Base-by-base conservation (phyloP, 2,113 vertebrate genomes). In the Hippocampus guttulatus region DNA sequence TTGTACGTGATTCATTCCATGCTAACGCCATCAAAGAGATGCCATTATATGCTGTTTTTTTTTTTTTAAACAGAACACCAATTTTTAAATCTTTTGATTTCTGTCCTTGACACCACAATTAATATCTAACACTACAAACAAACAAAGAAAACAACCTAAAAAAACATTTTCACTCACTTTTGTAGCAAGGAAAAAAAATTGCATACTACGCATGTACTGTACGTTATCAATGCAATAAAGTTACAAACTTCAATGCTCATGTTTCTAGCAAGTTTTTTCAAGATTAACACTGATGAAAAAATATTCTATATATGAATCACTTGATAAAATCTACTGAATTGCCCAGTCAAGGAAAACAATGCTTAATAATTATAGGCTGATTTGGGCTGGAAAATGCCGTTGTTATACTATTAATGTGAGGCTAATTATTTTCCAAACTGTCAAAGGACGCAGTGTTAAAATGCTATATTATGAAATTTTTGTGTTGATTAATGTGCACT, bases 51-150 rank as follows among this genome's bases (percentile, higher is more conserved):
- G 11, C 55, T 7, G 55, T 27, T 57, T 57, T 57, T 15, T 4
- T 57, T 57, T 57, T 45, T 45, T 14, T 45, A 15, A 38, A 38
- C 33, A 38, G 33, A 38, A 38, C 33, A 6, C 2, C 6, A 10
- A 45, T 14, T 45, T 45, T 14, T 45, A 45, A 11, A 57, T 9
- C 6, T 57, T 58, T 12, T 27, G 25, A 12, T 58, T 27, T 5
- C 55, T 51, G 15, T 16, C 15, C 18, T 51, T 51, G 47, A 51
- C 5, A 6, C 16, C 47, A 18, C 16, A 51, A 33, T 20, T 15
- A 61, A 20, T 2, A 74, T 71, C 71, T 33, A 60, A 60, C 58
- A 55, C 21, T 55, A 23, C 23, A 55, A 54, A 54, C 21, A 55
- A 55, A 23, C 3, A 10, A 23, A n/a, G 1, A 20, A 20, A 16